Evolutionary conservation across 2,797 vertebrate species (phyloP), one percentile per base, ranked within the genome.

Genomic region (Anolis apletophallus): DNA sequence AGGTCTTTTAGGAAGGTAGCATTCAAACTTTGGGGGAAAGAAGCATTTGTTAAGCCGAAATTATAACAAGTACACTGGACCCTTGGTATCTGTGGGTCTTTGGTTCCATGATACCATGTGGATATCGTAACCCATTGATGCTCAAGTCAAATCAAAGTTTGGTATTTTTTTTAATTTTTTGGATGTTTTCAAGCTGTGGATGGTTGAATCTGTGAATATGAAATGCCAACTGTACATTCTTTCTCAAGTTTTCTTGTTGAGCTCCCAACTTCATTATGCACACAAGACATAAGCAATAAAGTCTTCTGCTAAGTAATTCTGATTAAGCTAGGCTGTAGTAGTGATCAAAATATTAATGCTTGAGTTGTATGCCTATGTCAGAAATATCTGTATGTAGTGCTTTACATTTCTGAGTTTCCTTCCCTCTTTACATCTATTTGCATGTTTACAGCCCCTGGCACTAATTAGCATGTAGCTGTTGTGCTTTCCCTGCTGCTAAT

Each of bases 401-500:
- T 54, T 54, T n/a, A 55, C 5, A 61, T 61, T 74, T 61, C 11
- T 17, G 46, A 59, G 34, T 79, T 34, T 34, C 5, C 14, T 64
- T 54, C 59, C 46, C 26, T 68, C 46, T 78, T 77, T 78, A 13
- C 26, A 69, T 69, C 61, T 55, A 11, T 32, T 69, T 55, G 32
- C 67, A 79, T 71, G 16, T 57, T 57, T 78, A 71, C 34, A 69
- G 9, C 32, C 52, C 16, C 40, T 72, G 67, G 12, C 64, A 85
- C 54, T 79, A 54, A 79, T 85, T 78, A 85, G 64, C 54, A 59
- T 77, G 74, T 57, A 57, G 36, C 26, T 46, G 54, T 17, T 46
- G 17, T 59, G 52, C 12, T 23, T 85, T 85, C 59, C 67, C 77
- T 85, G 34, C 67, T 85, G 36, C 67, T 85, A 46, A 71, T 85